These are phyloP conservation scores for Allophyes oxyacanthae DNA, from an alignment of 2,888 invertebrate genomes.

Conservation along the genomic window DNA sequence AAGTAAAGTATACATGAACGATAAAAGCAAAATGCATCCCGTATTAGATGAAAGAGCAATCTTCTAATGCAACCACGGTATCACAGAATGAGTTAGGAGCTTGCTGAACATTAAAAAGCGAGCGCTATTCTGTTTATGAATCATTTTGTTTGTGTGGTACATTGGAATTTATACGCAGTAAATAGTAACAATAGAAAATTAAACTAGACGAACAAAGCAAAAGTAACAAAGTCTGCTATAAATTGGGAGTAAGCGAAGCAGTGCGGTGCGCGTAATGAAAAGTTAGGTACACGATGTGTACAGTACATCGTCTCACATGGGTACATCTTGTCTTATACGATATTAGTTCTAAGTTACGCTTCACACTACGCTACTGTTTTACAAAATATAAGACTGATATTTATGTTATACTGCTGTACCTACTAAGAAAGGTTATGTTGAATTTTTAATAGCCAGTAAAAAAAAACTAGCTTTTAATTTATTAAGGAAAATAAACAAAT, in stretches of 20 bases:
- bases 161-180: conserved; percentile 37
- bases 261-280: conserved; percentile 66
- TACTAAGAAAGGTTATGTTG: too few relatives aligned
- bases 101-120: conserved; percentile 42
- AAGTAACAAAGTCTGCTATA: conserved; percentile 65
- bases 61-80: conserved; percentile 51
- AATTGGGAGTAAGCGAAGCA: conserved; percentile 63
- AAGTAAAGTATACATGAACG: conserved; percentile 45
- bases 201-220: conserved; percentile 49
- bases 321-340: conserved; percentile 23
- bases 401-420: too few relatives aligned
- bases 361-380: conserved; percentile 16
- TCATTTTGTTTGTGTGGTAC: conserved; percentile 34
- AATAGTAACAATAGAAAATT: conserved; percentile 53
- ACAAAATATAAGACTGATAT: conserved; percentile 15
- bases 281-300: conserved; percentile 61
- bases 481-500: too few relatives aligned
- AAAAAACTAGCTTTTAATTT: too few relatives aligned
- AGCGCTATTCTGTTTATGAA: conserved; percentile 30
- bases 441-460: too few relatives aligned
- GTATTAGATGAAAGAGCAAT: conserved; percentile 52
- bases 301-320: conserved; percentile 21
- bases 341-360: conserved; percentile 22
- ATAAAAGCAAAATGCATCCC: conserved; percentile 50
- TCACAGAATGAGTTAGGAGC: conserved; percentile 42